Evolutionary conservation across 1,140 invertebrate species (phyloP), one percentile per base, ranked within the genome.

Genomic region (Saxidomus purpurata): DNA sequence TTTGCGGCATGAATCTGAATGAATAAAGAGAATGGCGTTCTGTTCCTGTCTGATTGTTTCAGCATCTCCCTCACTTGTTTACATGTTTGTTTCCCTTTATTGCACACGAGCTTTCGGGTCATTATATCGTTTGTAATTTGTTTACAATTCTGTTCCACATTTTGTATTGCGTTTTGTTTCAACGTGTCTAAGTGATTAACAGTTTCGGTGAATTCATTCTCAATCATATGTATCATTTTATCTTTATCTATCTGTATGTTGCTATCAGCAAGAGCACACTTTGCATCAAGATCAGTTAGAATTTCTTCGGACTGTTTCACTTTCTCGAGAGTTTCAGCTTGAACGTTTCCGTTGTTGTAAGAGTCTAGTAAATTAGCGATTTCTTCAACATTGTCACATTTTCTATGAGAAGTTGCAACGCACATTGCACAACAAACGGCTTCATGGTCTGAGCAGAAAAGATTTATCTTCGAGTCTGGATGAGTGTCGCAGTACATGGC

Each of bases 351-450:
- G 19, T 28, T 38, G 31, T 84, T 40, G 25, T 4, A 47, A 9
- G 22, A 59, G 1, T 25, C 31, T 22, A 84, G 9, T 25, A 71
- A 11, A 28, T 67, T 52, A 19, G 9, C 40, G 8, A 84, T 84
- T 71, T 84, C 82, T 59, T 40, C 69, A 4, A 89, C 87, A 1
- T 90, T 36, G 63, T 87, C 84, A 79, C 84, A 87, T 81, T 86
- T 86, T 71, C 89, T 81, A 63, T 81, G 77, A 9, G n/a, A 15
- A 47, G 25, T 55, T 15, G 76, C 47, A 11, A 87, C 69, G n/a
- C 89, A 86, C n/a, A 47, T 61, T 19, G 49, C 25, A 55, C 83
- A 86, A 43, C 83, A 86, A 28, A 69, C 22, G n/a, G 40, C 43
- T 25, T 80, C 34, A 61, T 90, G 89, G n/a, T 87, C 89, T 6